Conservation (phyloP, 2,888 invertebrate genomes). For the Yponomeuta evonymella region DNA sequence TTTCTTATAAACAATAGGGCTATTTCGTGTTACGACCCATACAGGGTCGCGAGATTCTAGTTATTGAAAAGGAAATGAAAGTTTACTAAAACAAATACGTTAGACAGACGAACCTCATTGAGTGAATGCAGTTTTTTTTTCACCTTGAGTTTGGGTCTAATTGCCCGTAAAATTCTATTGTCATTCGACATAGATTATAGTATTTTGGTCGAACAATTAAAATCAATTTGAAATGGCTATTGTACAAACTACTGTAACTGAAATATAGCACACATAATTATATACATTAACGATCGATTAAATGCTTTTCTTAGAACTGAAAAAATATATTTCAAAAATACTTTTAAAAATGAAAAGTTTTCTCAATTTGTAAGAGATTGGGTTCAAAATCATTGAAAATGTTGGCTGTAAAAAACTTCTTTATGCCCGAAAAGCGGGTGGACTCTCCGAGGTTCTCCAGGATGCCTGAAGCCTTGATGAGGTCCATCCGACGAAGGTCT, state of each 20-base stretch:
- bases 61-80: neutral
- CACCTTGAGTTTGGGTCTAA: slow-evolving; percentile 6
- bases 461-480: slow-evolving; percentile 84
- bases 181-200: slow-evolving; percentile 8
- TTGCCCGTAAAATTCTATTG: neutral
- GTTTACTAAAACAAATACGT: neutral
- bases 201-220: neutral
- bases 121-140: neutral
- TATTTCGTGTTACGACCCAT: slow-evolving; percentile 3
- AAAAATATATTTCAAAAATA: no score
- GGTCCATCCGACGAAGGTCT: slow-evolving; percentile 82
- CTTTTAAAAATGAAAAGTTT: no score
- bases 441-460: slow-evolving; percentile 77
- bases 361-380: neutral
- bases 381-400: slow-evolving; percentile 49
- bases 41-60: neutral
- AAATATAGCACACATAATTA: no score
- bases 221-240: slow-evolving; percentile 20
- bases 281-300: no score
- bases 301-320: no score
- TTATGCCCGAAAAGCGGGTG: slow-evolving; percentile 79
- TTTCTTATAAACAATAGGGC: slow-evolving; percentile 20
- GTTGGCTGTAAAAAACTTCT: slow-evolving; percentile 85
- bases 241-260: slow-evolving; percentile 15
- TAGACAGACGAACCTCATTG: neutral